A percentile compares a stretch with the other conserved stretches of the same genome.
Conservation (phyloP, 1,140 invertebrate genomes). For the Anoplolepis gracilipes region DNA sequence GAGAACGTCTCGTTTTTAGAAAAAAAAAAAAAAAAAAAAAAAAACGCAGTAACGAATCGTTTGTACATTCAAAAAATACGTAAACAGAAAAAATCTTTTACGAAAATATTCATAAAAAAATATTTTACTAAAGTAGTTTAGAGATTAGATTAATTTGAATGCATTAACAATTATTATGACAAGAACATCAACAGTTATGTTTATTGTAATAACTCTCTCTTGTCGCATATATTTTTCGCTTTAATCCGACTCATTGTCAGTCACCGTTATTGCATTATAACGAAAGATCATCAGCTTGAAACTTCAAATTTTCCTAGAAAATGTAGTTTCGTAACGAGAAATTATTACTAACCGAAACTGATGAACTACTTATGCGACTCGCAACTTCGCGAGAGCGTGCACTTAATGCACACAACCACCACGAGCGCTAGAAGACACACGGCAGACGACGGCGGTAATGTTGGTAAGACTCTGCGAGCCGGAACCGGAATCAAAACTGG, state of each 20-base stretch:
- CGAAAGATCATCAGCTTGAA: constrained; percentile 19
- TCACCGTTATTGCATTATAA: background rate
- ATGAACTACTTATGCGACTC: constrained; percentile 58
- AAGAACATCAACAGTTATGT: background rate
- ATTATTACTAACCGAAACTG: constrained; percentile 22
- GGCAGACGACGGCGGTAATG: constrained; percentile 18
- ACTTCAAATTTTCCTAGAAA: constrained; percentile 15
- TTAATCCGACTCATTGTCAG: constrained; percentile 32
- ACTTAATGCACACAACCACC: constrained; percentile 58
- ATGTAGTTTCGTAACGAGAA: constrained; percentile 49
- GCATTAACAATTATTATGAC: background rate
- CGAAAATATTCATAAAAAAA: too few species aligned
- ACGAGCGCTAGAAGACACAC: constrained; percentile 20
- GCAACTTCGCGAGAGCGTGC: constrained; percentile 57
- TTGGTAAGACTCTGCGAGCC: constrained; percentile 26
- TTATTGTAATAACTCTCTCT: background rate
- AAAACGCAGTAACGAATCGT: constrained; percentile 5
- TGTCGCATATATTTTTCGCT: background rate
- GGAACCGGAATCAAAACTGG: constrained; percentile 67
- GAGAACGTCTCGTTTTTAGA: background rate
- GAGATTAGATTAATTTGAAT: background rate
- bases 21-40: too few species aligned
- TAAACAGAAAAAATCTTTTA: constrained; percentile 24
- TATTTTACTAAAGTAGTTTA: background rate
- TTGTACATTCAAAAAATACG: background rate